Base-by-base conservation (phyloP, 1,140 invertebrate genomes). In the Cydia strobilella region DNA sequence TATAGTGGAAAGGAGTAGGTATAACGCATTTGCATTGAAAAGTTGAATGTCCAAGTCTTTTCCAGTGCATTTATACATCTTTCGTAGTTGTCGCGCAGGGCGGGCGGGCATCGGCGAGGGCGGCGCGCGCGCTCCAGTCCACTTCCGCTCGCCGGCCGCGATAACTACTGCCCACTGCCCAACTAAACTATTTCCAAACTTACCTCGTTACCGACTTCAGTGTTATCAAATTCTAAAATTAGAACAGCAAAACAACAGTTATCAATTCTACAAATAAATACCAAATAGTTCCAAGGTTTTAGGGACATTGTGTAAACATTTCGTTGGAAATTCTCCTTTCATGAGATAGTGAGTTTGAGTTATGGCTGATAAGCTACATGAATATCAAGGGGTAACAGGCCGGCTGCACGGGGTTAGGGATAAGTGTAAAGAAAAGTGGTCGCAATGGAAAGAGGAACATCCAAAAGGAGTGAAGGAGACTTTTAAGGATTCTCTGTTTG, bases 331-430 rank as follows among this genome's bases (percentile, higher is more conserved):
- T 39, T 69, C 6, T n/a, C 4, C 12, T 63, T 39, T 69, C 15
- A 35, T 69, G 65, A 69, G 31, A 69, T 18, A 69, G 27, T 35
- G 9, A 35, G 27, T 3, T 13, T 1, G 0, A 63, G 23, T 15
- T 59, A 93, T 93, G 94, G 95, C 95, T 80, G 96, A 97, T 75
- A 97, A 97, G 88, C 90, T 97, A 73, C 94, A 96, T 81, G 95
- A 96, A 77, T 97, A 97, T 84, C 95, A 96, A 82, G 96, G 96
- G 7, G 86, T 95, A 31, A 84, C 94, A 0, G 96, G 96, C n/a
- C 93, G 96, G 35, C 85, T 96, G n/a, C 96, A 97, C 83, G 90
- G 93, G 27, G 91, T 94, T 71, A 93, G 95, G 35, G 96, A 97
- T 39, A 93, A 92, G 59, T 88, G 95, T 20, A 94, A 93, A 73